These are phyloP conservation scores for Hecatera dysodea DNA, from an alignment of 2,888 invertebrate species.

Conservation along the genomic window DNA sequence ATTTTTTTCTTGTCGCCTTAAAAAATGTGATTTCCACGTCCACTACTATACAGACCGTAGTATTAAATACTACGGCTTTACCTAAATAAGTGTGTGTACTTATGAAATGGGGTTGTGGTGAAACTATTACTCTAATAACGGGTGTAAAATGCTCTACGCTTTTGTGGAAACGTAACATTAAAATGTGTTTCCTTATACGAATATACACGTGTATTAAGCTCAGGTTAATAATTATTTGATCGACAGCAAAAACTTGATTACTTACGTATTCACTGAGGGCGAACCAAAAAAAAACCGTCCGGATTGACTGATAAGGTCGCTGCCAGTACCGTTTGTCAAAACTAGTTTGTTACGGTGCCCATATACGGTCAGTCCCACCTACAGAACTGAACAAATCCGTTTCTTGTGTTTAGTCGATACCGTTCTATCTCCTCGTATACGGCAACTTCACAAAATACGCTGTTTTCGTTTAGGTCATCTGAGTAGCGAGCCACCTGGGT, in stretches of 20 bases:
- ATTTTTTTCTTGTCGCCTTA: not conserved
- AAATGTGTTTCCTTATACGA: not conserved
- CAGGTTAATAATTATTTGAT: slow-evolving; percentile 26
- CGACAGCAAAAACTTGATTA: slow-evolving; percentile 24
- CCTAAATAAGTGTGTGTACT: slow-evolving; percentile 12
- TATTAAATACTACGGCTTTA: slow-evolving; percentile 3
- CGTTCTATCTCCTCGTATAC: not conserved
- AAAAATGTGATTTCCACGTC: slow-evolving; percentile 2
- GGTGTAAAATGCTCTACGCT: slow-evolving; percentile 11
- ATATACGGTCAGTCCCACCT: not conserved
- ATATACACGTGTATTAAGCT: not conserved
- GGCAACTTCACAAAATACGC: not conserved
- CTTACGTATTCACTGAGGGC: slow-evolving; percentile 33
- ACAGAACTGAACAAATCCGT: not conserved
- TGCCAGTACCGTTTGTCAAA: not conserved
- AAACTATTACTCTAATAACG: slow-evolving; percentile 35
- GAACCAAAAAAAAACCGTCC: slow-evolving; percentile 28
- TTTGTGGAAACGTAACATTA: not conserved
- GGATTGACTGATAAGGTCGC: slow-evolving; percentile 19
- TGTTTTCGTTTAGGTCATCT: not conserved
- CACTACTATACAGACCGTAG: slow-evolving; percentile 3
- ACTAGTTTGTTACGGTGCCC: not conserved
- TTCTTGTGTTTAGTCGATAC: not conserved
- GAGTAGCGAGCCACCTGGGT: not conserved
- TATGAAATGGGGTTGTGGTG: slow-evolving; percentile 24